phyloP scores from a whole-genome alignment of 2,113 vertebrate species.

The Nematolebias whitei region DNA sequence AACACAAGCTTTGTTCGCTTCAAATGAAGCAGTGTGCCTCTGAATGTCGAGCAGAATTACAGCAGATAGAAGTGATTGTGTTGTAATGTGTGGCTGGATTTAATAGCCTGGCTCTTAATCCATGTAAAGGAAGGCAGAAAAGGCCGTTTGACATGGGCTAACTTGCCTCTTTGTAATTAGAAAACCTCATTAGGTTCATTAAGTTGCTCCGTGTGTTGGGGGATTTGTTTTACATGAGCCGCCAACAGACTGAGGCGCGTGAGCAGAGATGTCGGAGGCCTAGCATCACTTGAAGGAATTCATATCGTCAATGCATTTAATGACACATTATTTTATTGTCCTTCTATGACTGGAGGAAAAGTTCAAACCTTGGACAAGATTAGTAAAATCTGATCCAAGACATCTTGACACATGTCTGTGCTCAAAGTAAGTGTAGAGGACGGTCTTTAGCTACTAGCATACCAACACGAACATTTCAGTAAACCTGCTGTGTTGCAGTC shows the following conservation, averaged over 20 bases:
- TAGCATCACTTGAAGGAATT: too few species aligned
- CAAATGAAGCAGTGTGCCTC: conserved; percentile 22
- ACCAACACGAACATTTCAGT: too few species aligned
- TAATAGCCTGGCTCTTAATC: conserved; percentile 75
- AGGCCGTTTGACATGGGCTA: conserved; percentile 74
- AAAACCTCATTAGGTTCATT: conserved; percentile 81
- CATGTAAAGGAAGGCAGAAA: conserved; percentile 68
- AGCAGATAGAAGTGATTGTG: conserved; percentile 54
- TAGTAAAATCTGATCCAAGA: too few species aligned
- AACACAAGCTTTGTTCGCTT: conserved; percentile 45
- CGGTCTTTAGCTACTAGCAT: too few species aligned
- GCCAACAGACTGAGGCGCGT: conserved; percentile 48
- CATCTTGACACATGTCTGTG: neutral
- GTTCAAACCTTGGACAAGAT: too few species aligned
- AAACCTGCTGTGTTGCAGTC: too few species aligned
- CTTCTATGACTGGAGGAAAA: too few species aligned
- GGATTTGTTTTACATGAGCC: conserved; percentile 75
- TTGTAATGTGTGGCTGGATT: conserved; percentile 52
- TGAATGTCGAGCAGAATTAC: conserved; percentile 56
- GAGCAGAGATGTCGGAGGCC: conserved; percentile 9
- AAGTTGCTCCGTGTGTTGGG: conserved; percentile 71
- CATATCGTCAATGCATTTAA: too few species aligned
- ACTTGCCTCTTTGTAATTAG: conserved; percentile 73
- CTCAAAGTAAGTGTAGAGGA: neutral
- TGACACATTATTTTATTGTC: too few species aligned